phyloP scores from a whole-genome alignment of 2,888 invertebrate species.

The Dryadula phaetusa region DNA sequence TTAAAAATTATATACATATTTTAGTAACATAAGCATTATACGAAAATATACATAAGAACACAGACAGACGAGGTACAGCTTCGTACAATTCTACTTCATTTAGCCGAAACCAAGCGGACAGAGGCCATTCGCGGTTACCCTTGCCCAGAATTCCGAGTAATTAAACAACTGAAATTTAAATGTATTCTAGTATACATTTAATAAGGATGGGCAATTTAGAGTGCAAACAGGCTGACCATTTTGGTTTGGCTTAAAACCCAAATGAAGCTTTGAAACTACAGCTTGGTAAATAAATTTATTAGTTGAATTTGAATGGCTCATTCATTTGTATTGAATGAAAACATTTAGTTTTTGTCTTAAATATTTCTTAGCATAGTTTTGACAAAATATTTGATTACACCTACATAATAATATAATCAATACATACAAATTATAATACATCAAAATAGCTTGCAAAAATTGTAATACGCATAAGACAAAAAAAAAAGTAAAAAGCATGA shows the following conservation, averaged over 20 bases:
- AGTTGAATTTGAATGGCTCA: not conserved
- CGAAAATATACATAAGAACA: conserved; percentile 48
- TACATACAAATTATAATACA: not conserved
- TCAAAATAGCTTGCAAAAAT: not conserved
- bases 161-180: conserved; percentile 83
- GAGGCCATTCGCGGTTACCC: conserved; percentile 65
- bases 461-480: not conserved
- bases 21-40: not conserved
- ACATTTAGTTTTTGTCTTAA: not conserved
- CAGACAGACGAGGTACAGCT: conserved; percentile 52
- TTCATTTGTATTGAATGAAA: not conserved
- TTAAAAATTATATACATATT: not conserved
- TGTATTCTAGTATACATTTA: conserved; percentile 79
- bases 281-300: conserved; percentile 12
- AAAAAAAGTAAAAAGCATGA: not conserved
- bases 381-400: too few relatives aligned
- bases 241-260: conserved; percentile 80
- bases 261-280: conserved; percentile 56
- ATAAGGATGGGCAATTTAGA: conserved; percentile 79
- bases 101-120: conserved; percentile 39
- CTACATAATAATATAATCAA: not conserved
- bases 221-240: conserved; percentile 73
- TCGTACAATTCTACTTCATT: conserved; percentile 65
- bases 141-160: conserved; percentile 75
- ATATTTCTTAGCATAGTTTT: too few relatives aligned